A percentile compares a stretch with the other conserved stretches of the same genome.
These are phyloP conservation scores for Puntigrus tetrazona DNA, from an alignment of 2,113 vertebrate genomes.

Conservation along the genomic window DNA sequence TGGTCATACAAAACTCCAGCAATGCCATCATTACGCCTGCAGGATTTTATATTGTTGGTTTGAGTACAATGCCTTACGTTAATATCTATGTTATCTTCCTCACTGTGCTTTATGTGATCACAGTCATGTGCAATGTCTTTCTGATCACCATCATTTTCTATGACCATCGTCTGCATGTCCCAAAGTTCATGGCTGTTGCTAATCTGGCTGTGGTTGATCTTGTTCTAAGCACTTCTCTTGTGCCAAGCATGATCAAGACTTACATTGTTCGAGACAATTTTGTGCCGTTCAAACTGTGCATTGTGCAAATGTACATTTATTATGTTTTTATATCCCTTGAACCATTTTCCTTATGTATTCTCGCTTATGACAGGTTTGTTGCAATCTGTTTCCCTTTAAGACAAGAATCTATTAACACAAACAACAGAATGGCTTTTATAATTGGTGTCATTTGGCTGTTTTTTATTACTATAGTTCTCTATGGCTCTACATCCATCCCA, in stretches of 20 bases:
- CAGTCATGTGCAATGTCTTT: slow-evolving; percentile 64
- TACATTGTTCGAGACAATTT: slow-evolving; percentile 67
- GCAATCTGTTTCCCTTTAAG: slow-evolving; percentile 72
- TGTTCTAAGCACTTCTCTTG: slow-evolving; percentile 59
- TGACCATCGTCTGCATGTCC: slow-evolving; percentile 64
- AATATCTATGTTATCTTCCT: slow-evolving; percentile 69
- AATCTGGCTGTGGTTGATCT: slow-evolving; percentile 70
- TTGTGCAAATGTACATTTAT: slow-evolving; percentile 69
- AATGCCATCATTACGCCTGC: slow-evolving; percentile 65
- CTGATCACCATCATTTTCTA: slow-evolving; percentile 62
- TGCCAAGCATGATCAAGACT: slow-evolving; percentile 69
- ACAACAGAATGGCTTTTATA: slow-evolving; percentile 61
- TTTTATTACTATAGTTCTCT: rapidly evolving
- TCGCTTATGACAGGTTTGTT: slow-evolving; percentile 71
- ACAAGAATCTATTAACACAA: slow-evolving; percentile 66
- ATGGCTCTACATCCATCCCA: slow-evolving; percentile 50
- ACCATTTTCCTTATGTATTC: slow-evolving; percentile 64
- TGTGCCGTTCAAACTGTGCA: slow-evolving; percentile 63
- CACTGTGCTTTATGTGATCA: slow-evolving; percentile 59
- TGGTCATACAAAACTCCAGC: slow-evolving; percentile 58
- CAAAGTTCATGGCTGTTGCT: slow-evolving; percentile 69
- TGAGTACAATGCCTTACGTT: slow-evolving; percentile 55
- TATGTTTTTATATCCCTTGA: slow-evolving; percentile 57
- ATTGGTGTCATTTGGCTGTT: slow-evolving; percentile 57
- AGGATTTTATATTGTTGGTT: slow-evolving; percentile 69